These are phyloP conservation scores for Pyrrhura leucotis DNA, from an alignment of 2,797 vertebrate species.

Conservation along the genomic window DNA sequence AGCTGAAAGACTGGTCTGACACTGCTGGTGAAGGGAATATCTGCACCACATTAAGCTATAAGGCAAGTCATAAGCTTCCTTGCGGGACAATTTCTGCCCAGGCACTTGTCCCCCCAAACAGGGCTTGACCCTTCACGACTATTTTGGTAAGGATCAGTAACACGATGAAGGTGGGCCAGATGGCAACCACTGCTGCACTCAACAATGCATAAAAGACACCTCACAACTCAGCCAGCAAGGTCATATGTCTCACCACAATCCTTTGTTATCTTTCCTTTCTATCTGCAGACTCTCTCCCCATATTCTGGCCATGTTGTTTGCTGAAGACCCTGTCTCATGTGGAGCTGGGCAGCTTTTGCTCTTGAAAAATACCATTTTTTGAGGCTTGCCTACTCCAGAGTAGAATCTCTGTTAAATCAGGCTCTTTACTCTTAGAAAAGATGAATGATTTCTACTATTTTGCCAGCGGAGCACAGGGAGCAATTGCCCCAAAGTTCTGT, in stretches of 20 bases:
- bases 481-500: background rate
- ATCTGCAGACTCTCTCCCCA: background rate
- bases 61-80: background rate
- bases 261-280: background rate
- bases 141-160: background rate
- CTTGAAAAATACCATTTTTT: background rate
- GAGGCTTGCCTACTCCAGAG: background rate
- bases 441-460: background rate
- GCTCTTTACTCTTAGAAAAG: background rate
- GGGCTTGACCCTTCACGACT: background rate
- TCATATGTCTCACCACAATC: fast-evolving
- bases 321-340: background rate
- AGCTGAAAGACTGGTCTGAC: background rate
- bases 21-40: background rate
- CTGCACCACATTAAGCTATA: background rate
- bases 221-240: background rate
- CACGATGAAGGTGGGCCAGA: background rate
- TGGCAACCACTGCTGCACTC: background rate
- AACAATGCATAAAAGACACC: background rate
- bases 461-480: background rate
- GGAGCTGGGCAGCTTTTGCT: background rate
- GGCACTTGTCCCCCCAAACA: background rate
- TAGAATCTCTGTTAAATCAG: background rate
- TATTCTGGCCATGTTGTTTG: background rate
- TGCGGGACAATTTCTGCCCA: background rate